Conservation (phyloP, 2,888 invertebrate species). For the Lepidocyrtinus sp. region DNA sequence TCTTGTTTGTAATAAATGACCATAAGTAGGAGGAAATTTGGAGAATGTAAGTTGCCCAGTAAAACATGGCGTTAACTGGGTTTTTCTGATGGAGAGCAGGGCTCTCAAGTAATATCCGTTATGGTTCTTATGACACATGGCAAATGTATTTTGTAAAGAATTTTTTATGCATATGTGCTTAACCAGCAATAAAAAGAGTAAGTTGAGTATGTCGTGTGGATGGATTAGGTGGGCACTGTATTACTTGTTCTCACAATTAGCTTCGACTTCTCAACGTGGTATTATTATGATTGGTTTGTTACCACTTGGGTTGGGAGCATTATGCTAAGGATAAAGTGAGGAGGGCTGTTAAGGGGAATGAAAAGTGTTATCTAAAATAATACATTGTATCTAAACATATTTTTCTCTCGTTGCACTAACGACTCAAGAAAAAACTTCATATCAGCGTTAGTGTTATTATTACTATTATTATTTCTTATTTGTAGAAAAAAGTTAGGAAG, state of each 20-base stretch:
- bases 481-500: constrained; percentile 24
- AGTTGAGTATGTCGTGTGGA: neutral
- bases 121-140: neutral
- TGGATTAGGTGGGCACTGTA: neutral
- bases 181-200: neutral
- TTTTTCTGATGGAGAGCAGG: too few relatives aligned
- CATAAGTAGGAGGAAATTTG: neutral
- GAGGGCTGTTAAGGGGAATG: neutral
- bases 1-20: neutral
- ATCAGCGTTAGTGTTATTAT: neutral
- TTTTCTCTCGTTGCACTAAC: neutral
- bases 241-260: neutral
- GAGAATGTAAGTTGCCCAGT: too few relatives aligned
- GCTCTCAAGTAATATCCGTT: neutral
- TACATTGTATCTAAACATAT: too few relatives aligned
- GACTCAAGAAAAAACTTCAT: too few relatives aligned
- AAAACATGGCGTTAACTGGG: too few relatives aligned
- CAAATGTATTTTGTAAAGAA: neutral
- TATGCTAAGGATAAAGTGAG: neutral
- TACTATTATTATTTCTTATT: constrained; percentile 28
- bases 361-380: neutral
- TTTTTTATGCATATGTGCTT: neutral
- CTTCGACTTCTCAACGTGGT: neutral
- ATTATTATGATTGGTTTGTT: constrained; percentile 6
- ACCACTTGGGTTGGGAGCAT: neutral